These are phyloP conservation scores for Idris sp. DNA, from an alignment of 1,140 invertebrate genomes.

Conservation along the genomic window DNA sequence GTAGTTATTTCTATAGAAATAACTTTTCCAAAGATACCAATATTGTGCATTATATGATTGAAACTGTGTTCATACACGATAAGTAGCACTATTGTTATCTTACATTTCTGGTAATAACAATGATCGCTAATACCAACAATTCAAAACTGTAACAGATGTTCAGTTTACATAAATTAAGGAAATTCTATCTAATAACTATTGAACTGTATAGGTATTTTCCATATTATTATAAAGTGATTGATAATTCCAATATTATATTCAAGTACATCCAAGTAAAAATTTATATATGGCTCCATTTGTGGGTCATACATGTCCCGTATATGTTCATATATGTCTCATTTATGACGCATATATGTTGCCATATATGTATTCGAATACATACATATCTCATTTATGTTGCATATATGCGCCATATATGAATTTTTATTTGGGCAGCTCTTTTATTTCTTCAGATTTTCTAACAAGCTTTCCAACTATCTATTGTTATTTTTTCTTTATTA, in stretches of 20 bases:
- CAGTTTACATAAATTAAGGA: conserved; percentile 7
- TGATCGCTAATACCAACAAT: conserved; percentile 24
- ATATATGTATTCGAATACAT: no score
- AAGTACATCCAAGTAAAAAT: no score
- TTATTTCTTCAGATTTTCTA: no score
- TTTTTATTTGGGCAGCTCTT: no score
- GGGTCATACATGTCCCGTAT: no score
- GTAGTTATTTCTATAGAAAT: conserved; percentile 1
- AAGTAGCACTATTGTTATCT: conserved; percentile 12
- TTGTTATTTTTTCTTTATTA: no score
- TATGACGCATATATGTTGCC: no score
- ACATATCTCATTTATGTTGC: no score
- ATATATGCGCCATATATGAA: no score
- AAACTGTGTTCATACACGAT: conserved; percentile 6
- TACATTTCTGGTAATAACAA: conserved; percentile 13
- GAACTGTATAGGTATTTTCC: conserved; percentile 14
- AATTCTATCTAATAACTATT: conserved; percentile 21
- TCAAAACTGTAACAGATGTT: conserved; percentile 13
- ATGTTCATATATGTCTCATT: no score
- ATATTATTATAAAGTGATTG: conserved; percentile 7
- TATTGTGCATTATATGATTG: conserved; percentile 2
- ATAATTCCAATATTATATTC: conserved; percentile 15
- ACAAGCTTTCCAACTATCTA: no score
- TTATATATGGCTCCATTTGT: no score
- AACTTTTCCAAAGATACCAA: background rate